These are phyloP conservation scores for Hippocampus kuda DNA, from an alignment of 2,797 vertebrate genomes.

Conservation along the genomic window DNA sequence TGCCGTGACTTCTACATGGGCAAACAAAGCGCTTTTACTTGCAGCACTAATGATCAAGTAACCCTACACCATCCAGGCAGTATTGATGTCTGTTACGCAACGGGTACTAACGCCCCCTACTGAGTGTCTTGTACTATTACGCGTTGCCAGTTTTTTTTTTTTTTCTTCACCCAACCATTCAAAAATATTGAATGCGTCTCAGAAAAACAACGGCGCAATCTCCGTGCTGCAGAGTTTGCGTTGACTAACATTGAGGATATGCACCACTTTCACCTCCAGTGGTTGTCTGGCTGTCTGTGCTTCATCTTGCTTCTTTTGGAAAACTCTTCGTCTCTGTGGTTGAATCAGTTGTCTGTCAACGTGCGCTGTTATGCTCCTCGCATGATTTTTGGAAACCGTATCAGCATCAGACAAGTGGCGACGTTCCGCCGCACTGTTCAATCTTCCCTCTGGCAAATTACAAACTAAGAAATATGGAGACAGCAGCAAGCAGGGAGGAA, in stretches of 20 bases:
- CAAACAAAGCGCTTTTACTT: neutral
- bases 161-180: neutral
- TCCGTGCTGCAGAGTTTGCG: neutral
- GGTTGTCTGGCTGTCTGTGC: slow-evolving; percentile 13
- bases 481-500: neutral
- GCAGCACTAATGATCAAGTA: neutral
- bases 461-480: slow-evolving; percentile 20
- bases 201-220: slow-evolving; percentile 19
- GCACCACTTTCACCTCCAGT: neutral
- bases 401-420: slow-evolving; percentile 32
- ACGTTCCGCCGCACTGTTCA: slow-evolving; percentile 30
- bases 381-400: slow-evolving; percentile 19
- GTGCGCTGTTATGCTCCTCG: slow-evolving; percentile 4
- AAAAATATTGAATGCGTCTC: slow-evolving; percentile 28
- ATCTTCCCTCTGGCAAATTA: slow-evolving; percentile 40
- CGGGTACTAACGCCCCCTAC: slow-evolving; percentile 43
- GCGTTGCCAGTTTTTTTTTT: slow-evolving; percentile 13
- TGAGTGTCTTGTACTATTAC: slow-evolving; percentile 26
- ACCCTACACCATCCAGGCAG: neutral
- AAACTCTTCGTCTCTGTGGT: slow-evolving; percentile 16
- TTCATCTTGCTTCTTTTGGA: slow-evolving; percentile 11
- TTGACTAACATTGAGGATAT: too few relatives aligned
- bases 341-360: slow-evolving; percentile 2
- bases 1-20: neutral
- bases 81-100: slow-evolving; percentile 20